Percentiles rank a stretch among this genome's conserved stretches.
phyloP scores from a whole-genome alignment of 1,140 invertebrate species.

The Procambarus clarkii region DNA sequence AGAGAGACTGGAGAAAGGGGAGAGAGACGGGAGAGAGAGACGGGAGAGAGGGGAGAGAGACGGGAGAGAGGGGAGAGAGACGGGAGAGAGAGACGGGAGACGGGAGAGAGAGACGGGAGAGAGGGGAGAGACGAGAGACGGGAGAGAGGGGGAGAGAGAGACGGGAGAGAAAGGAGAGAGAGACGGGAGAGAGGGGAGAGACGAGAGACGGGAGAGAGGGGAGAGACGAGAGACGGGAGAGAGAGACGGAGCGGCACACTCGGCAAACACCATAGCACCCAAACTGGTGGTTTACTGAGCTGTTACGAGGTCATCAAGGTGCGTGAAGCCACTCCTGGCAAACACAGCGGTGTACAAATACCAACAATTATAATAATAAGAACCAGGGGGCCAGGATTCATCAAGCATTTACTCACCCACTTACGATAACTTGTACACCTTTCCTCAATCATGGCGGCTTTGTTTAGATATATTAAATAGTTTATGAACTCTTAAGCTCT shows the following conservation, averaged over 20 bases:
- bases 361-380: too few relatives aligned
- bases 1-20: not conserved
- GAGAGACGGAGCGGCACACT: not conserved
- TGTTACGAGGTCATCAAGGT: too few relatives aligned
- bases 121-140: not conserved
- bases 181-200: not conserved
- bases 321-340: too few relatives aligned
- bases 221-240: not conserved
- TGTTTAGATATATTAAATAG: too few relatives aligned
- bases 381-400: too few relatives aligned
- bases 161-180: not conserved
- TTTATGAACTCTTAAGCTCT: too few relatives aligned
- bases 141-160: not conserved
- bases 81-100: not conserved
- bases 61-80: not conserved
- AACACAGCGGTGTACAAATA: too few relatives aligned
- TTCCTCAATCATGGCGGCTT: too few relatives aligned
- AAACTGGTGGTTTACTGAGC: too few relatives aligned
- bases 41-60: not conserved
- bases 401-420: too few relatives aligned
- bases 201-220: not conserved
- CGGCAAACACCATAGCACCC: not conserved
- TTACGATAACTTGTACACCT: too few relatives aligned
- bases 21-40: not conserved
- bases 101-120: not conserved